A percentile compares a stretch with the other conserved stretches of the same genome.
These are phyloP conservation scores for Malacoctenus gilli DNA, from an alignment of 2,797 vertebrate species.

Conservation along the genomic window DNA sequence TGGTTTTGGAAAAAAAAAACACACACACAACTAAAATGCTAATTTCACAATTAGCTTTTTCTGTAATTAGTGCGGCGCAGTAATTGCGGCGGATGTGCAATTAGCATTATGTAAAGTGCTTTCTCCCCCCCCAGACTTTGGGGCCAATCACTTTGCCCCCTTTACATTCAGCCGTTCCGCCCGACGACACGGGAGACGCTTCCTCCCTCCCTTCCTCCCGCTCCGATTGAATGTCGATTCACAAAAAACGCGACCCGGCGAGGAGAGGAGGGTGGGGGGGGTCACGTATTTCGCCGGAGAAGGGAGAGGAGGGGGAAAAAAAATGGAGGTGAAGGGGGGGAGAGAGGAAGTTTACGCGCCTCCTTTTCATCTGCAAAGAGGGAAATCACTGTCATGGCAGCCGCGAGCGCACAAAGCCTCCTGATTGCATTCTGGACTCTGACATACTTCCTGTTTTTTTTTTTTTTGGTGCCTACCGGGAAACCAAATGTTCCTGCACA, in stretches of 20 bases:
- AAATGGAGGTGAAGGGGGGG: conserved; percentile 29
- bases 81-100: conserved; percentile 82
- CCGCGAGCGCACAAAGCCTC: conserved; percentile 75
- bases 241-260: conserved; percentile 70
- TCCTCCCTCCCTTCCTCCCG: conserved; percentile 67
- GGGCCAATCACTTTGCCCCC: conserved; percentile 77
- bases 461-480: conserved; percentile 57
- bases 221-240: conserved; percentile 62
- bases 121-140: conserved; percentile 67
- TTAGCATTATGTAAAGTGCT: conserved; percentile 80
- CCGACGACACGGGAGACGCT: conserved; percentile 66
- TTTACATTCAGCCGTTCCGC: conserved; percentile 56
- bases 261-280: conserved; percentile 26
- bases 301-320: background rate
- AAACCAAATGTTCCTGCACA: conserved; percentile 78
- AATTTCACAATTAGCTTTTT: conserved; percentile 77
- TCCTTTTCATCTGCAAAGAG: conserved; percentile 70
- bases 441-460: conserved; percentile 61
- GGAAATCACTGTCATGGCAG: conserved; percentile 77
- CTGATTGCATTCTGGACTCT: conserved; percentile 82
- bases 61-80: conserved; percentile 77
- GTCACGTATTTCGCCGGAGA: conserved; percentile 66
- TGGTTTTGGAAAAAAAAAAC: conserved; percentile 32
- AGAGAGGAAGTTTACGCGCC: conserved; percentile 61
- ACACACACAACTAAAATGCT: too few relatives aligned